A percentile compares a stretch with the other conserved stretches of the same genome.
Conservation (phyloP, 2,888 invertebrate species). For the Drosophila histrio region DNA sequence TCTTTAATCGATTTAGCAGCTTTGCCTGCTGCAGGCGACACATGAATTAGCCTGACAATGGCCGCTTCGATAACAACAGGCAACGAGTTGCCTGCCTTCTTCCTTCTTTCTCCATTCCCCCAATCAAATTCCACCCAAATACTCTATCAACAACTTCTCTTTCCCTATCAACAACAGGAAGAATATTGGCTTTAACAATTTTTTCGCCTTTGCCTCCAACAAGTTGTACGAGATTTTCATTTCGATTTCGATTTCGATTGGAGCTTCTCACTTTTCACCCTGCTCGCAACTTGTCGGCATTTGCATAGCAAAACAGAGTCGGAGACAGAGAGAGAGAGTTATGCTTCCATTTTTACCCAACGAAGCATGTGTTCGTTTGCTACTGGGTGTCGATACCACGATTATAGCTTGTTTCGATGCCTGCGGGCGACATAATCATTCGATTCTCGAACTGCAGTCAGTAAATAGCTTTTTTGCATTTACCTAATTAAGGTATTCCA, state of each 20-base stretch:
- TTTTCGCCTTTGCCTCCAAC: constrained; percentile 38
- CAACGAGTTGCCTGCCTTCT: not conserved
- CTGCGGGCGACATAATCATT: constrained; percentile 55
- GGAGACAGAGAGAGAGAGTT: not conserved
- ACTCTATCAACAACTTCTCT: not conserved
- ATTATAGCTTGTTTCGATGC: constrained; percentile 26
- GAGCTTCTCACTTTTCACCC: constrained; percentile 26
- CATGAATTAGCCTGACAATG: constrained; percentile 78
- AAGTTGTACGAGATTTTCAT: constrained; percentile 75
- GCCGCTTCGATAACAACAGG: constrained; percentile 41
- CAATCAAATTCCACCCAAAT: not conserved
- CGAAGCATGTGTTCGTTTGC: not conserved
- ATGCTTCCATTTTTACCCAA: not conserved
- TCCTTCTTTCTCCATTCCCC: not conserved
- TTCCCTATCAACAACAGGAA: not conserved
- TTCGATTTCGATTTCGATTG: constrained; percentile 66
- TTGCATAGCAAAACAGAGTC: constrained; percentile 46
- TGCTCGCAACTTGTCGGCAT: constrained; percentile 48
- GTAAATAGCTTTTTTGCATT: constrained; percentile 51
- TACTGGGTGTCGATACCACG: constrained; percentile 4
- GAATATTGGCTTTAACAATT: not conserved
- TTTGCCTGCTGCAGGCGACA: constrained; percentile 69
- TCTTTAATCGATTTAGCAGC: constrained; percentile 75
- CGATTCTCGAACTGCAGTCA: constrained; percentile 43
- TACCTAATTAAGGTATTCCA: too few species aligned